Base-by-base conservation (phyloP, 2,113 vertebrate species). In the Candoia aspera region DNA sequence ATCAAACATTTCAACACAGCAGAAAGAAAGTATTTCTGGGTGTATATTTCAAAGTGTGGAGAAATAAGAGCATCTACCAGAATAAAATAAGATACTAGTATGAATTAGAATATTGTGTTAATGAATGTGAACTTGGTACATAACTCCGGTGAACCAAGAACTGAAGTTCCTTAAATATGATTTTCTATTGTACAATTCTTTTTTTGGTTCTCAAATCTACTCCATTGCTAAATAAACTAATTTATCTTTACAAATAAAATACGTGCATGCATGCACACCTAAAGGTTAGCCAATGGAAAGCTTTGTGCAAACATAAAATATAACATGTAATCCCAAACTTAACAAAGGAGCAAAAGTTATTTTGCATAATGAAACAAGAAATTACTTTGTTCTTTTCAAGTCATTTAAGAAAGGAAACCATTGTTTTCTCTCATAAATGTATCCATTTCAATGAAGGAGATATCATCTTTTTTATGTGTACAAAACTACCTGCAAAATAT, bases 191-290 rank as follows among this genome's bases (percentile, higher is more conserved):
- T 93, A 60, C 13, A 92, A 83, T 83, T 91, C 94, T 93, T 12
- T 86, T 94, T 93, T 95, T 94, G 84, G 92, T 92, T 95, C 91
- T 86, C 90, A 84, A 93, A 95, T 95, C 89, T 93, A 84, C 10
- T 68, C 33, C 24, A 53, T 8, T 90, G 94, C 95, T 96, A 96
- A 97, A 96, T 96, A 96, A 96, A 87, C 86, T 87, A 91, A 93
- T 93, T 93, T 91, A 95, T 94, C 95, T 95, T 91, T 88, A 92
- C 93, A 96, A 94, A 96, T 94, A 96, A 96, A 96, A 96, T 96
- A 79, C 9, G 33, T 21, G 42, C 73, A 4, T 42, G 17, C 33
- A 79, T 42, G 95, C 93, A 96, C 94, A 95, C 93, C 89, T 94
- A 95, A 94, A 85, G 84, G 91, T 86, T 86, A 86, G 95, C 88